phyloP scores from a whole-genome alignment of 2,888 invertebrate genomes.

The Hydraecia micacea region DNA sequence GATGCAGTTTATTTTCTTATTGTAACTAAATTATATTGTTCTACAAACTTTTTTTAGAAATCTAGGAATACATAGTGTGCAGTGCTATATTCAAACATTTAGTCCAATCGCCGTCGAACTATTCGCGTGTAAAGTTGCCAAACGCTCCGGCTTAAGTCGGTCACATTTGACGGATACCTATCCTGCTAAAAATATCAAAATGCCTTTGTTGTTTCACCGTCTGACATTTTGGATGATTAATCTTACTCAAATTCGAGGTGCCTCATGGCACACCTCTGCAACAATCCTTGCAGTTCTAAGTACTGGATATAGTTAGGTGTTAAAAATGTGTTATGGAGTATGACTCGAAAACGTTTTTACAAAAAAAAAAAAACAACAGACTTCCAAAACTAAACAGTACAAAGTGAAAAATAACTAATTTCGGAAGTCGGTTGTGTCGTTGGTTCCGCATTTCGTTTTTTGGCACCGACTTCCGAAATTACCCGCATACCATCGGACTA shows the following conservation, averaged over 20 bases:
- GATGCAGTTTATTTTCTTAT: background rate
- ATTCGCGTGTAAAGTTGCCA: slow-evolving; percentile 39
- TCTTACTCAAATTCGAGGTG: slow-evolving; percentile 16
- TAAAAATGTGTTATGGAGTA: background rate
- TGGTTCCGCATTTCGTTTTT: no score
- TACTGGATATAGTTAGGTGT: background rate
- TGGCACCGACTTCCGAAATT: no score
- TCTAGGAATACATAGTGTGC: background rate
- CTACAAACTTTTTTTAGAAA: background rate
- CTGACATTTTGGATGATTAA: slow-evolving; percentile 30
- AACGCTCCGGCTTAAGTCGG: slow-evolving; percentile 28
- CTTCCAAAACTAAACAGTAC: no score
- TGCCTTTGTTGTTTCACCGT: slow-evolving; percentile 33
- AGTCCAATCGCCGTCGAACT: background rate
- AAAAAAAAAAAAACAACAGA: no score
- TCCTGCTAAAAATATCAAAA: slow-evolving; percentile 20
- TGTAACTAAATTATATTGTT: background rate
- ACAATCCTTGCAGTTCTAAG: background rate
- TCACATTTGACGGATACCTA: slow-evolving; percentile 37
- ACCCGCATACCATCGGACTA: background rate
- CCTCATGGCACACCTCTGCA: background rate
- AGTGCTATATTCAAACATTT: background rate
- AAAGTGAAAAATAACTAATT: no score
- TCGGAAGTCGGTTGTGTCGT: no score
- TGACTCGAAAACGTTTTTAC: no score